Base-by-base conservation (phyloP, 2,888 invertebrate genomes). In the Agrochola circellaris region DNA sequence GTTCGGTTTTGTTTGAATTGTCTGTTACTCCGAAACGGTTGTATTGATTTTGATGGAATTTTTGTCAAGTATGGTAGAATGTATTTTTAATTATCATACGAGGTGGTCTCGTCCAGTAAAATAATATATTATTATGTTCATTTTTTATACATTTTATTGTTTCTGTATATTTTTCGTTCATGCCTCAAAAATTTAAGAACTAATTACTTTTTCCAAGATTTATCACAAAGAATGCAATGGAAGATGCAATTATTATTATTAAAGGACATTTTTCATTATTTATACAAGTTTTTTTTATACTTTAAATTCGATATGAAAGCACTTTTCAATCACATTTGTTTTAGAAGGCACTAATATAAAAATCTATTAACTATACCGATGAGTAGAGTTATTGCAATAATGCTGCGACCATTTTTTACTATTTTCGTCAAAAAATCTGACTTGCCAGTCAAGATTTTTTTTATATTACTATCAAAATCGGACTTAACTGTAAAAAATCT, bases 221-320 rank as follows among this genome's bases (percentile, higher is more conserved):
- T 88, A 87, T 88, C 87, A 87, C 88, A 88, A 87, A 71, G 11
- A 64, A 75, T 75, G 73, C 26, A 77, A 75, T 81, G 87, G 87
- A 87, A 87, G 87, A 87, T 83, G 84, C 68, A 79, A 77, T 60
- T 30, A 81, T 67, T 66, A 66, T 61, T n/a, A n/a, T 74, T 73
- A 38, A n/a, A 83, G 62, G 79, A 73, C 64, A 79, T 65, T 73
- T 70, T 82, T 79, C 5, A 54, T 71, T 61, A 79, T 68, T 79
- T 77, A 71, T 79, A 86, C 86, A 88, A 72, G 69, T 68, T 75
- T 69, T 56, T 67, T 75, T 70, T 64, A 79, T 64, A 83, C 38
- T 76, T 83, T 87, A 88, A 83, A 86, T 87, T 88, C 84, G 84
- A 76, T 78, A 76, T 51, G 65, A 74, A 79, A 86, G 84, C 84